Base-by-base conservation (phyloP, 2,113 vertebrate genomes). In the Lycocorax pyrrhopterus region DNA sequence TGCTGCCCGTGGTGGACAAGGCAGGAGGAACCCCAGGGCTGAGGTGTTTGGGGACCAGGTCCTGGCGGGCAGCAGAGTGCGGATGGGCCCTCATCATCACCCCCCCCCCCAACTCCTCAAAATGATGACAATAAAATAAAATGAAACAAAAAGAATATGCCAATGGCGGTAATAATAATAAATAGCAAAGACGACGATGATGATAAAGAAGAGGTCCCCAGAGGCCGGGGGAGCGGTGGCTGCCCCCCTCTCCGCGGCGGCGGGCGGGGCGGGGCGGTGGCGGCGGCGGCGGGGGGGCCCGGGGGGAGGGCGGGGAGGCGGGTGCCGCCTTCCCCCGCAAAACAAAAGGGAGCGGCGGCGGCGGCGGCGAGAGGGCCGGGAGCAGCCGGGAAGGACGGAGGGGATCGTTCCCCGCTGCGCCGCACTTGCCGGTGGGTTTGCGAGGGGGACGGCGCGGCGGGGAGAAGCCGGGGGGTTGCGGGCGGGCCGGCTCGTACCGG, bases 41-140 rank as follows among this genome's bases (percentile, higher is more conserved):
- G 33, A 25, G 37, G 23, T 1, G 13, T 37, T 32, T 6, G 67
- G 56, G 26, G 47, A 52, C 10, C 13, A 27, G 20, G 71, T 55
- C 30, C 30, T 16, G 3, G 22, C 9, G 53, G 12, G 53, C 82
- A 68, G 14, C 30, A 7, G 15, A 14, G 43, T 10, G 39, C 3
- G 13, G 37, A 26, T 10, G 15, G 19, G 16, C 9, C 11, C 4
- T 25, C 33, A 51, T 10, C n/a, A n/a, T 39, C 3, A 2, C 1
- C 16, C 19, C 37, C 11, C 22, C 21, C 37, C 11, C 22, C 21
- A 3, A 4, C 17, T 8, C 33, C 22, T 51, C 4, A 0, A 9
- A 58, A 33, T 7, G 7, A 32, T 27, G 11, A n/a, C 37, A 68
- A 74, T 55, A 23, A n/a, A 72, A 33, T 3, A 8, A 52, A 41